Base-by-base conservation (phyloP, 2,113 vertebrate genomes). In the Heloderma charlesbogerti region DNA sequence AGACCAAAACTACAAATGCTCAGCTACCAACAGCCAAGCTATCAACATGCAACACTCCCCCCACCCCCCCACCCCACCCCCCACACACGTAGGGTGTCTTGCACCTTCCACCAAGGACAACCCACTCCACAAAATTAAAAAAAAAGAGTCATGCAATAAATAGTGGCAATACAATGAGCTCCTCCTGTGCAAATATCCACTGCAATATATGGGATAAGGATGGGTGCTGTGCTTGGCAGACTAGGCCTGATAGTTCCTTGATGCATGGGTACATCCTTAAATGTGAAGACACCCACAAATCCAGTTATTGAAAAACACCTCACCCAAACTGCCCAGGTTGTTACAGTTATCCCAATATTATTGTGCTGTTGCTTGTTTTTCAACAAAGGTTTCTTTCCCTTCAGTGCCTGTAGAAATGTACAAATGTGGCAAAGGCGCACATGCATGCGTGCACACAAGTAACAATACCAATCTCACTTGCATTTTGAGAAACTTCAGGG, bases 401-500 rank as follows among this genome's bases (percentile, higher is more conserved):
- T 57, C 29, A 54, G 27, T 57, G 48, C 25, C 37, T 66, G n/a
- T 51, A 63, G 37, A 37, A 67, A 78, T 51, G 31, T 4, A 40
- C 63, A 63, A 31, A 84, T 78, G 29, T 90, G 37, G 54, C 25
- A 66, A 89, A 89, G 82, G n/a, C 4, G 60, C 51, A 29, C 25
- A 60, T 6, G 29, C 31, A 57, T 3, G 48, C 5, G 66, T 0
- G 12, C 69, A 86, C 34, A 71, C 27, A 92, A 79, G 67, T 86
- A 93, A 90, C 88, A 93, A 92, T 88, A 94, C 93, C 92, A 91
- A 95, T 67, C 92, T 92, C 95, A 94, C 94, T 93, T 84, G 90
- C 92, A 94, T 89, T 91, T 90, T 84, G 67, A 94, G 95, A 97
- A 95, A 97, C 97, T 94, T 95, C 95, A 94, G 89, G 96, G 93